A percentile compares a stretch with the other conserved stretches of the same genome.
Conservation (phyloP, 2,113 vertebrate species). For the Galeopterus variegatus region DNA sequence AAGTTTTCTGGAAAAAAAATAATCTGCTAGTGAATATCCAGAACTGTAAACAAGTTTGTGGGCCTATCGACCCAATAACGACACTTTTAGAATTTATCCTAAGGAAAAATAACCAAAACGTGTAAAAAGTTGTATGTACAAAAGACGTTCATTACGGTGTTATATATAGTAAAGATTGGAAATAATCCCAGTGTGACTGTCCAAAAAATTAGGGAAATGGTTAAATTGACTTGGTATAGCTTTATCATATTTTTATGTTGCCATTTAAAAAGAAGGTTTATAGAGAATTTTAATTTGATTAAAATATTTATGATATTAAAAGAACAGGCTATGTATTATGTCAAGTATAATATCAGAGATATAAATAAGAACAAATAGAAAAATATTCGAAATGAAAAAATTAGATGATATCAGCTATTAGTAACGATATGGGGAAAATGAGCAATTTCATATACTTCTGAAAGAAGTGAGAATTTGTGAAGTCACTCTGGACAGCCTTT, state of each 20-base stretch:
- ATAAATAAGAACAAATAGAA: background rate
- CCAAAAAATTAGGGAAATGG: background rate
- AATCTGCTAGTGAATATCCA: background rate
- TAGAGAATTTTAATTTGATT: background rate
- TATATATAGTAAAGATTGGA: background rate
- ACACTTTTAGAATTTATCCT: background rate
- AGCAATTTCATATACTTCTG: background rate
- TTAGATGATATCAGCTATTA: background rate
- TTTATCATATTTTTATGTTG: background rate
- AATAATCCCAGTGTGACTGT: background rate
- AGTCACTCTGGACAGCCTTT: background rate
- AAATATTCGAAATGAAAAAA: background rate
- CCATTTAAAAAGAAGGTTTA: background rate
- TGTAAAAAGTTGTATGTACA: background rate
- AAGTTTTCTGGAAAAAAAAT: background rate
- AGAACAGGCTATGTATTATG: background rate
- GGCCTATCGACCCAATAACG: background rate
- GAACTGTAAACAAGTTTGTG: background rate
- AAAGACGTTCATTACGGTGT: background rate
- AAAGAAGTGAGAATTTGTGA: background rate
- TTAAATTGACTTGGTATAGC: background rate
- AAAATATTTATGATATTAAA: background rate
- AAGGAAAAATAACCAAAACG: background rate
- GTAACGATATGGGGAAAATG: background rate
- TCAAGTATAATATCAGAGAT: constrained; percentile 15